Conservation (phyloP, 2,113 vertebrate genomes). For the Tragulus kanchil region DNA sequence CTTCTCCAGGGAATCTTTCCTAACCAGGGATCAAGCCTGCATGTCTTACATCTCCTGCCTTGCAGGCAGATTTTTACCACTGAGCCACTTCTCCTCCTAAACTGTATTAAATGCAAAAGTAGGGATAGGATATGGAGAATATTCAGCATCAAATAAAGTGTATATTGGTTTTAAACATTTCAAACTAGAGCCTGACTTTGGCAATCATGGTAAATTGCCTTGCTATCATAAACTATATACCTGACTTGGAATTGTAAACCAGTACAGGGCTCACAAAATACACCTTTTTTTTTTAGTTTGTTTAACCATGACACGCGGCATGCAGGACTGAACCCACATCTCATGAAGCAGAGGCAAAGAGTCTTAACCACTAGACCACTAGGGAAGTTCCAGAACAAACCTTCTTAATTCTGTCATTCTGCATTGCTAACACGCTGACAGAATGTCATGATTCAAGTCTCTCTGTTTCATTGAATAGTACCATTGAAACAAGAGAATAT, state of each 20-base stretch:
- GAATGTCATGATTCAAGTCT: neutral
- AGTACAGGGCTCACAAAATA: neutral
- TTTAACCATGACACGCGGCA: no score
- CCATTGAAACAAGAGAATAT: neutral
- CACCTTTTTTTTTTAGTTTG: no score
- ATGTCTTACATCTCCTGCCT: no score
- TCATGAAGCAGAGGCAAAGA: neutral
- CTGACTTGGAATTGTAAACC: neutral
- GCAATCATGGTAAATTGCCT: neutral
- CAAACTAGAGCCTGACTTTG: neutral
- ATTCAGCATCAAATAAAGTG: neutral
- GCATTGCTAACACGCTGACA: neutral
- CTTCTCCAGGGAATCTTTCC: no score
- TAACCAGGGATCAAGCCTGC: no score
- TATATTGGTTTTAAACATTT: conserved; percentile 24
- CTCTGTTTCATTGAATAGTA: conserved; percentile 1
- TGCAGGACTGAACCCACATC: neutral
- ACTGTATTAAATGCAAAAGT: neutral
- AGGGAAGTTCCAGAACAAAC: neutral
- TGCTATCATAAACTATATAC: conserved; percentile 22
- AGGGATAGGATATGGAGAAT: neutral
- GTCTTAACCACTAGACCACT: neutral
- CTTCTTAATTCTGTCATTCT: neutral
- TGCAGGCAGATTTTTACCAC: no score
- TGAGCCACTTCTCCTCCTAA: neutral